Evolutionary conservation across 2,797 vertebrate species (phyloP), one percentile per base, ranked within the genome.

Genomic region (Clamator glandarius): DNA sequence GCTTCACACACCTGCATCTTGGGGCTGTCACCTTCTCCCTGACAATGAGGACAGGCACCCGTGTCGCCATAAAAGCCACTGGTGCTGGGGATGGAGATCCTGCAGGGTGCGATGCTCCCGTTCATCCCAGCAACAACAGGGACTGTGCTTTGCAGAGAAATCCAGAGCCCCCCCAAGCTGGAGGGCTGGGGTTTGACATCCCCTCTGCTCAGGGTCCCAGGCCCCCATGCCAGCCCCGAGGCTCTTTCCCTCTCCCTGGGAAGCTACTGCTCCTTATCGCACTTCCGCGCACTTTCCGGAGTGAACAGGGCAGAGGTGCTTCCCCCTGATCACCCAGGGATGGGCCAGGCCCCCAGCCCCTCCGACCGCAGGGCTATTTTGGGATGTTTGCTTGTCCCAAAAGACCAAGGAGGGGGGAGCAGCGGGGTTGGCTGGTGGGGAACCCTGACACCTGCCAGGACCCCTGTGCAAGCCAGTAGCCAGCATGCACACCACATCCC

Each of bases 371-470:
- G 66, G 66, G 90, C 81, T 97, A 97, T 97, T 97, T 96, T 0
- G 46, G 90, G 96, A 80, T 91, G 90, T 90, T 96, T 97, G 90
- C 95, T 95, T 95, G 67, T 94, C 83, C 91, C 59, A 1, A 78
- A 67, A 69, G 79, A 96, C 73, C 58, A 42, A 46, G 46, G 52
- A 64, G 42, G 16, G 51, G 61, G 82, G 51, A 8, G 7, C 8
- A 0, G 72, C 20, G 68, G 57, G 79, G 51, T 29, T 0, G 0
- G 9, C 6, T 2, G 0, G 13, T 0, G 0, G 73, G 29, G 28
- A 81, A 16, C 36, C 25, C 63, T 66, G 68, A 28, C 5, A 2
- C n/a, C 46, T 51, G 62, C 66, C 77, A 18, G 50, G 36, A 75
- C 28, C 54, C 25, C 3, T 0, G 33, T 1, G 41, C 2, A 0